These are phyloP conservation scores for Drosophila kanekoi DNA, from an alignment of 2,888 invertebrate genomes.

Conservation along the genomic window DNA sequence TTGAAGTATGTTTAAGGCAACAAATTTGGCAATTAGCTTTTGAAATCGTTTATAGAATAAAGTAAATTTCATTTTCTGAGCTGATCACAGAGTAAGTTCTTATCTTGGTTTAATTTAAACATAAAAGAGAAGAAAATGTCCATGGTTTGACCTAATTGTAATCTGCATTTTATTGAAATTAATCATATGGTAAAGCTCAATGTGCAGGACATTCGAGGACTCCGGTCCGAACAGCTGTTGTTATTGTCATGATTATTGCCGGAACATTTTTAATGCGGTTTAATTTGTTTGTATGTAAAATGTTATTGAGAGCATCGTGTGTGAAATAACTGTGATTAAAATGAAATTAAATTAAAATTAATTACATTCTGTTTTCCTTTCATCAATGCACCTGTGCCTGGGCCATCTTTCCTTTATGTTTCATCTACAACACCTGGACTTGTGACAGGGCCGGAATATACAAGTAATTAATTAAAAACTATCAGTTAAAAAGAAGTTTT, in stretches of 20 bases:
- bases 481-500: background rate
- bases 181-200: slow-evolving; percentile 62
- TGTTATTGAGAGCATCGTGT: slow-evolving; percentile 12
- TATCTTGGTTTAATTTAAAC: background rate
- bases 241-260: slow-evolving; percentile 51
- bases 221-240: background rate
- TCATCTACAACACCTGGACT: background rate
- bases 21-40: too few relatives aligned
- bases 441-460: background rate
- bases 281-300: slow-evolving; percentile 54
- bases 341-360: slow-evolving; percentile 67
- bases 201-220: slow-evolving; percentile 36
- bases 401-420: background rate
- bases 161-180: slow-evolving; percentile 59
- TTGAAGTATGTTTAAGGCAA: too few relatives aligned
- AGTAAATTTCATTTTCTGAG: too few relatives aligned
- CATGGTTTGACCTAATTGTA: background rate
- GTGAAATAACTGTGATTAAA: slow-evolving; percentile 53
- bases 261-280: slow-evolving; percentile 55
- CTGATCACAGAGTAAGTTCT: too few relatives aligned
- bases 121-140: background rate
- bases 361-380: slow-evolving; percentile 34
- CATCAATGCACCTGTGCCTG: background rate
- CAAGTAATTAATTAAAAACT: too few relatives aligned
- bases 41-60: too few relatives aligned